Conservation (phyloP, 2,888 invertebrate genomes). For the Hoplodrina ambigua region DNA sequence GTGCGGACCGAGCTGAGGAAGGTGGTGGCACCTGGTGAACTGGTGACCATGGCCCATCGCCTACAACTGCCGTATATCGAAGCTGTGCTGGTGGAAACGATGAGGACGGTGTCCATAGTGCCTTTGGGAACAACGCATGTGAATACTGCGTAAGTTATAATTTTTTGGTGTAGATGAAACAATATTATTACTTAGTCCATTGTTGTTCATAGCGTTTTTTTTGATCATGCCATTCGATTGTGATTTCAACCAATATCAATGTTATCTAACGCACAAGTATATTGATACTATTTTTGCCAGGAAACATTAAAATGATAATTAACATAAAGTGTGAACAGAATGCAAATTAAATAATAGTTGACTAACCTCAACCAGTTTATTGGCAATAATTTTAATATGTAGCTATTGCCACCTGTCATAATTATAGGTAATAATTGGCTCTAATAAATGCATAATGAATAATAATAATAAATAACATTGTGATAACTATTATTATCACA, state of each 20-base stretch:
- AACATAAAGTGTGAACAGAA: constrained; percentile 24
- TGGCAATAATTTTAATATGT: constrained; percentile 17
- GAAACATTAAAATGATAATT: constrained; percentile 30
- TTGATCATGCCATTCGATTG: neutral
- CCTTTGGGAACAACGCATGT: constrained; percentile 96
- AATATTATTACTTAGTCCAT: neutral
- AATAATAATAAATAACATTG: neutral
- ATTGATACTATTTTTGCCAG: constrained; percentile 5
- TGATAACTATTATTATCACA: neutral
- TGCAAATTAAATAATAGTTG: constrained; percentile 33
- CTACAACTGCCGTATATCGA: constrained; percentile 94
- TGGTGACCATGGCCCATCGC: constrained; percentile 94
- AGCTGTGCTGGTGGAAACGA: constrained; percentile 94
- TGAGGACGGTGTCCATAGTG: constrained; percentile 94
- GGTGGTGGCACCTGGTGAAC: constrained; percentile 92
- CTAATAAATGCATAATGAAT: constrained; percentile 23
- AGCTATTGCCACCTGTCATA: constrained; percentile 24
- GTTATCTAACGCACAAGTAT: constrained; percentile 1
- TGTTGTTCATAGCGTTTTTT: neutral
- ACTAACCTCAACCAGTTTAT: constrained; percentile 28
- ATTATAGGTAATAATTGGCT: neutral
- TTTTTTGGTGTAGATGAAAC: neutral
- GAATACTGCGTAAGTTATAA: constrained; percentile 92
- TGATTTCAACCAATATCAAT: neutral
- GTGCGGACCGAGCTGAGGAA: constrained; percentile 94